Percentiles rank a stretch among this genome's conserved stretches.
Conservation (phyloP, 2,797 vertebrate genomes). For the Hippopotamyrus pictus region DNA sequence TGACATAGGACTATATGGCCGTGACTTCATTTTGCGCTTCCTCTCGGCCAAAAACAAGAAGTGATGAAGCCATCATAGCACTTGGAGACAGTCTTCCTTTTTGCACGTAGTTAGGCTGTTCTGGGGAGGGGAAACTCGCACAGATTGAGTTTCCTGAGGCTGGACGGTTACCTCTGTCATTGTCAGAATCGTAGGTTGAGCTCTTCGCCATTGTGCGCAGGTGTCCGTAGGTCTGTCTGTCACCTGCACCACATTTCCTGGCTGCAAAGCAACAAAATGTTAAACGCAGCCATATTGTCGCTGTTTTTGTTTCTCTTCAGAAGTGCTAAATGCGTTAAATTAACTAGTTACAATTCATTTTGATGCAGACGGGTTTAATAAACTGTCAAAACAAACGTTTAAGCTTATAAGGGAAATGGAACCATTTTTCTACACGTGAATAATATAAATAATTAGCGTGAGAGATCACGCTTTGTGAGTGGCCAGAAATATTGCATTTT, state of each 20-base stretch:
- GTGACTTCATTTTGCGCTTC: neutral
- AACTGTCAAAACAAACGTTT: neutral
- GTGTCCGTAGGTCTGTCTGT: neutral
- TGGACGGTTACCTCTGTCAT: neutral
- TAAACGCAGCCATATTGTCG: neutral
- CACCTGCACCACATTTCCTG: neutral
- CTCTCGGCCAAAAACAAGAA: neutral
- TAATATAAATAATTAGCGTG: neutral
- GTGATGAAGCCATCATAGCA: neutral
- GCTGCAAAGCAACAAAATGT: neutral
- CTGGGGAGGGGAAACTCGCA: neutral
- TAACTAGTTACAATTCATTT: neutral
- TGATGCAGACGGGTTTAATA: neutral
- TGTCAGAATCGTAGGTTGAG: neutral
- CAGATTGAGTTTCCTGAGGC: conserved; percentile 21
- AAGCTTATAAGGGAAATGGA: neutral
- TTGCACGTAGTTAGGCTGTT: neutral
- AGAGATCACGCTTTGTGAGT: neutral
- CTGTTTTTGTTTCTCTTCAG: neutral
- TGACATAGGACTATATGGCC: neutral
- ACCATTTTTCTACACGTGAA: neutral
- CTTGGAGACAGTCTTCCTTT: neutral
- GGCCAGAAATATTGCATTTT: neutral
- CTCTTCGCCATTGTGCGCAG: neutral
- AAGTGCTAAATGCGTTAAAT: neutral